phyloP scores from a whole-genome alignment of 2,888 invertebrate species.

The Anarsia innoxiella region DNA sequence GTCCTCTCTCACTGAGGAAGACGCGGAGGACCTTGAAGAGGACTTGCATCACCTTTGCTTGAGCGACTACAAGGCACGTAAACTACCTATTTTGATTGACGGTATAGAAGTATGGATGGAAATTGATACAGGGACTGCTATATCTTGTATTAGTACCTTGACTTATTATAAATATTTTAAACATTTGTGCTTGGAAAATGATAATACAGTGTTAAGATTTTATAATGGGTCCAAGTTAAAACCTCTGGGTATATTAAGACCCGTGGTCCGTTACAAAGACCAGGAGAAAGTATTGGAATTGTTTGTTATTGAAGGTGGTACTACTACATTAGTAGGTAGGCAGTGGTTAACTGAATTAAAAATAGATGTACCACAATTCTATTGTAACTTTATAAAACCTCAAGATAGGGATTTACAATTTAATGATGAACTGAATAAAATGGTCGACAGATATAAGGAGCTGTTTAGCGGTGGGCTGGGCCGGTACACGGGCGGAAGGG shows the following conservation, averaged over 20 bases:
- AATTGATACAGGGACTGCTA: too few relatives aligned
- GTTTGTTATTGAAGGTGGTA: neutral
- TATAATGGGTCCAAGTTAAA: neutral
- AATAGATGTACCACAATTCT: neutral
- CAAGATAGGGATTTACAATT: neutral
- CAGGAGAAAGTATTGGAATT: neutral
- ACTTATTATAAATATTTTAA: too few relatives aligned
- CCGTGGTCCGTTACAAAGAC: neutral
- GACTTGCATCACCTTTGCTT: too few relatives aligned
- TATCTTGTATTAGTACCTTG: too few relatives aligned
- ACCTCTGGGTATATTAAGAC: neutral
- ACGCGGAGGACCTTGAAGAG: too few relatives aligned
- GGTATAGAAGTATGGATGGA: too few relatives aligned
- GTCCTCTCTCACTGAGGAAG: too few relatives aligned
- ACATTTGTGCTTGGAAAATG: neutral
- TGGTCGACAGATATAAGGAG: conserved; percentile 7
- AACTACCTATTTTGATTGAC: too few relatives aligned
- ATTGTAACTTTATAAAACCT: neutral
- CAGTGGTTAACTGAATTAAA: conserved; percentile 1
- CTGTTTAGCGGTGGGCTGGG: conserved; percentile 12
- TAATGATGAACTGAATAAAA: neutral
- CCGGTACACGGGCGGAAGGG: conserved; percentile 11
- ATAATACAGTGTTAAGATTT: neutral
- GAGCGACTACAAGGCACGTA: too few relatives aligned
- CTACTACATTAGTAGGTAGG: neutral